Base-by-base conservation (phyloP, 2,797 vertebrate genomes). In the Champsocephalus gunnari region DNA sequence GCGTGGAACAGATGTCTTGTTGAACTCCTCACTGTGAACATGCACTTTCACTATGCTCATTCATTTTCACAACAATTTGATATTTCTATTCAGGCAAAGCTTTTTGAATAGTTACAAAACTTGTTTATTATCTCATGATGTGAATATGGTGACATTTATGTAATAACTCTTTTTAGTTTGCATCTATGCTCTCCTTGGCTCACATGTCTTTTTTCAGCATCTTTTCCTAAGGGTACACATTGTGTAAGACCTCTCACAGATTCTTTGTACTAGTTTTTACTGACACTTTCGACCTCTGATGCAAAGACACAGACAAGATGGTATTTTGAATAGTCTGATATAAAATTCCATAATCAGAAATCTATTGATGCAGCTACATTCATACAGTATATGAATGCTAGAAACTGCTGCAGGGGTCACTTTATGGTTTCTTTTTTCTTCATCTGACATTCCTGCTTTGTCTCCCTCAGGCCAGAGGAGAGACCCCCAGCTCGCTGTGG, bases 401-500 rank as follows among this genome's bases (percentile, higher is more conserved):
- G 51, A 66, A 59, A 71, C 73, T 10, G 19, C 21, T 57, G 28
- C 55, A 67, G 58, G 13, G 34, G 55, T 19, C 56, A 65, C 71
- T 1, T 63, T 59, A 7, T 53, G 34, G 19, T 24, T 48, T 13
- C 2, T 48, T 70, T 7, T 77, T 50, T 75, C 3, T 58, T 74
- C 50, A 49, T 64, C 34, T 84, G 57, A 79, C 5, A 12, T 76
- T 66, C 6, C 56, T 67, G 72, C 12, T 66, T 59, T 53, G 55
- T 84, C 16, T 86, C 75, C 60, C 69, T 69, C 89, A 99, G 98
- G 97, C 97, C 62, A 96, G 97, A 3, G 98, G 98, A 85, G 97
- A 99, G 90, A 96, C 96, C 3, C 92, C 95, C 85, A 97, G 87
- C 91, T 99, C 97, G 0, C 89, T 99, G 1, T 99, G 97, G 98